These are phyloP conservation scores for Piaya cayana DNA, from an alignment of 2,113 vertebrate genomes.

Conservation along the genomic window DNA sequence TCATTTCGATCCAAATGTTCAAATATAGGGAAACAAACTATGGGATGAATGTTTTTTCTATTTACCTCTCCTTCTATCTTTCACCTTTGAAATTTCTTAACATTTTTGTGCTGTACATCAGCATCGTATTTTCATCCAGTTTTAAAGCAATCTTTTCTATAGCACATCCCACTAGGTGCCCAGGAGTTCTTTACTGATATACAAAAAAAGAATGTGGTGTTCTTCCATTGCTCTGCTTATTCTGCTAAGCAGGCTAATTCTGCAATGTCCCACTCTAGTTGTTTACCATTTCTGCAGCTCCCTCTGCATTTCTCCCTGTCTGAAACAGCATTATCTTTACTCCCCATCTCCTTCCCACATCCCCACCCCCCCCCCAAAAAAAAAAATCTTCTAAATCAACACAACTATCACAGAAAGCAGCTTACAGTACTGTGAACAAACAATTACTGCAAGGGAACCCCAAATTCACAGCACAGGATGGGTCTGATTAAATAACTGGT, in stretches of 20 bases:
- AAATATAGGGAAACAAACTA: background rate
- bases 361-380: no score
- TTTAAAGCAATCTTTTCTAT: background rate
- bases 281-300: background rate
- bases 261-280: background rate
- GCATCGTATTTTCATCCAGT: background rate
- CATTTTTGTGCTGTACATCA: background rate
- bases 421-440: background rate
- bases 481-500: slow-evolving; percentile 39
- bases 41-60: background rate
- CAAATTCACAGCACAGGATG: background rate
- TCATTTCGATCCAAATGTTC: slow-evolving; percentile 19
- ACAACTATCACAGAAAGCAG: background rate
- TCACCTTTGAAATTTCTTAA: background rate
- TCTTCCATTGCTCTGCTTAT: background rate
- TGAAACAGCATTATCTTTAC: slow-evolving; percentile 59
- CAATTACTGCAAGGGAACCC: background rate
- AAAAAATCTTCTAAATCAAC: background rate
- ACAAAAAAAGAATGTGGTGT: background rate
- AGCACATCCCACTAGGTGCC: background rate
- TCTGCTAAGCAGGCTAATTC: background rate
- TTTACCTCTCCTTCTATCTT: background rate
- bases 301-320: background rate
- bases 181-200: background rate
- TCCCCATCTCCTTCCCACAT: background rate